phyloP scores from a whole-genome alignment of 1,140 invertebrate species.

The Venustaconcha ellipsiformis region DNA sequence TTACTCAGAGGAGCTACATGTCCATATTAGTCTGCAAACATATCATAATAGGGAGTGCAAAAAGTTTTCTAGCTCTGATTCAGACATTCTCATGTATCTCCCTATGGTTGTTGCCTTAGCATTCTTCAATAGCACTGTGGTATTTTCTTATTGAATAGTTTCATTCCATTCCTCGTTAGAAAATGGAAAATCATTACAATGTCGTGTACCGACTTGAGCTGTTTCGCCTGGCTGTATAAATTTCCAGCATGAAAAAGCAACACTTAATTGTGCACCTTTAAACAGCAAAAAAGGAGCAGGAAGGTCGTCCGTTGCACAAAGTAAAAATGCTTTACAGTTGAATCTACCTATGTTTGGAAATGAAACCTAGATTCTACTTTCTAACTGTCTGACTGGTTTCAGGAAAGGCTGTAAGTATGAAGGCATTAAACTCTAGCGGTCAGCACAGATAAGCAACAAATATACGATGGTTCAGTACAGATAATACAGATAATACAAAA shows the following conservation, averaged over 20 bases:
- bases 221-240: slow-evolving; percentile 20
- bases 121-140: not conserved
- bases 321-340: slow-evolving; percentile 12
- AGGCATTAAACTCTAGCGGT: too few species aligned
- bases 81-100: too few species aligned
- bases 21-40: too few species aligned
- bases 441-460: too few species aligned
- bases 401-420: slow-evolving; percentile 13
- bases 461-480: too few species aligned
- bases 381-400: not conserved
- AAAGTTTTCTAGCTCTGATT: too few species aligned
- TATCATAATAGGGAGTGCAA: too few species aligned
- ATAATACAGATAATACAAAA: too few species aligned
- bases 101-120: too few species aligned
- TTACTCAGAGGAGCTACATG: too few species aligned
- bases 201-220: slow-evolving; percentile 14
- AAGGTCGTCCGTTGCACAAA: slow-evolving; percentile 27
- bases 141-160: slow-evolving; percentile 16
- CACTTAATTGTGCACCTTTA: slow-evolving; percentile 17
- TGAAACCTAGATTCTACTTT: not conserved
- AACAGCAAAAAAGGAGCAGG: slow-evolving; percentile 20
- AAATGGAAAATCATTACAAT: slow-evolving; percentile 19
- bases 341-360: slow-evolving; percentile 4
- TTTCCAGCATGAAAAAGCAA: slow-evolving; percentile 22
- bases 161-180: slow-evolving; percentile 2